A percentile compares a stretch with the other conserved stretches of the same genome.
These are phyloP conservation scores for Mizuhopecten yessoensis DNA, from an alignment of 1,140 invertebrate species.

Conservation along the genomic window DNA sequence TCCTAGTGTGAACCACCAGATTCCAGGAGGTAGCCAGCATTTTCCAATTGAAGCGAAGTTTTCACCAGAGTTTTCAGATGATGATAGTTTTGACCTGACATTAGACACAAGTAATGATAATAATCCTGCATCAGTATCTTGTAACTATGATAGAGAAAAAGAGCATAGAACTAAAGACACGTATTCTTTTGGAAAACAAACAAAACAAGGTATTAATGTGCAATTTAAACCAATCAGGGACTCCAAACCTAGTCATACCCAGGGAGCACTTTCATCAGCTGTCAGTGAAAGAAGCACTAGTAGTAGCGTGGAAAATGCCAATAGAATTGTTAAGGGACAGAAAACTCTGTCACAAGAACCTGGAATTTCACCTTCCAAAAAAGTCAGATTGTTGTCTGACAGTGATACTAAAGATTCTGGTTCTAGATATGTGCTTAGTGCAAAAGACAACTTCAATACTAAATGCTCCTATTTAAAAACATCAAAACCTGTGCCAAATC, in stretches of 20 bases:
- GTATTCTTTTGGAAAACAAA: not conserved
- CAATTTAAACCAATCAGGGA: not conserved
- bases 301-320: not conserved
- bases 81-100: not conserved
- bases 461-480: not conserved
- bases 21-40: not conserved
- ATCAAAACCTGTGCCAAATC: not conserved
- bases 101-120: not conserved
- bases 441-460: not conserved
- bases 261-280: not conserved
- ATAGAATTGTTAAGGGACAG: not conserved
- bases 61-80: conserved; percentile 27
- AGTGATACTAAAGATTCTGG: not conserved
- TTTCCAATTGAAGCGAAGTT: not conserved
- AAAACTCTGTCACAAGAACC: not conserved
- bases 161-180: not conserved
- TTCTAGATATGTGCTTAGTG: not conserved
- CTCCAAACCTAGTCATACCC: not conserved
- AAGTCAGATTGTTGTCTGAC: not conserved
- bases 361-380: not conserved
- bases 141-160: not conserved
- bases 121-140: not conserved
- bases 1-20: not conserved
- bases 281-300: not conserved
- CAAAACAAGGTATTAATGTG: not conserved